phyloP scores from a whole-genome alignment of 23 tunicate genomes.

The Aplidium turbinatum region DNA sequence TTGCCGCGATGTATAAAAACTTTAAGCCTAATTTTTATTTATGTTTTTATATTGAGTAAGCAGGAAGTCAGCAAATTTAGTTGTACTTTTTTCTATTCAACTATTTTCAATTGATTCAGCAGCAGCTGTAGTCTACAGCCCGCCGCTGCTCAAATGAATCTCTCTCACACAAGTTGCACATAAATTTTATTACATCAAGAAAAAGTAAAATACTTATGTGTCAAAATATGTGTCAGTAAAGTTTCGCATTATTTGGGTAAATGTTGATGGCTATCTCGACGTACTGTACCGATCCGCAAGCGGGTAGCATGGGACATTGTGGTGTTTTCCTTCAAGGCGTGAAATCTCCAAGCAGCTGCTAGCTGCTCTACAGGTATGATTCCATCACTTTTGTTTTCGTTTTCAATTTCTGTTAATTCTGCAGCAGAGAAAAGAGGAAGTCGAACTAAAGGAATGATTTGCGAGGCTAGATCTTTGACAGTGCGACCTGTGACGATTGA shows the following conservation, averaged over 20 bases:
- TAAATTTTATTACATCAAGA: too few species aligned
- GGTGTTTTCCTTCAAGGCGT: conserved; percentile 80
- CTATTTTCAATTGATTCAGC: too few species aligned
- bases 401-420: conserved; percentile 81
- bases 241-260: conserved; percentile 41
- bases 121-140: too few species aligned
- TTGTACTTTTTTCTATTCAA: too few species aligned
- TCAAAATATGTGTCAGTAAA: too few species aligned
- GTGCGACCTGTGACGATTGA: conserved; percentile 43
- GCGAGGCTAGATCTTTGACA: conserved; percentile 61
- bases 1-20: too few species aligned
- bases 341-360: conserved; percentile 93
- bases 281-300: conserved; percentile 54
- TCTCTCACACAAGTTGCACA: too few species aligned
- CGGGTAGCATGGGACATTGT: conserved; percentile 47
- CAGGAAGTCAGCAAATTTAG: too few species aligned
- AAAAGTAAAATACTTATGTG: too few species aligned
- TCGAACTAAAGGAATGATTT: conserved; percentile 66
- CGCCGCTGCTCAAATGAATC: too few species aligned
- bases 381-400: conserved; percentile 62
- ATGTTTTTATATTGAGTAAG: too few species aligned
- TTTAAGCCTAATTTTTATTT: too few species aligned
- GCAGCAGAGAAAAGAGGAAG: conserved; percentile 68
- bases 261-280: conserved; percentile 59
- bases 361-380: conserved; percentile 82